Evolutionary conservation across 2,888 invertebrate genomes (phyloP).

Genomic region (Vesta saturnalis): DNA sequence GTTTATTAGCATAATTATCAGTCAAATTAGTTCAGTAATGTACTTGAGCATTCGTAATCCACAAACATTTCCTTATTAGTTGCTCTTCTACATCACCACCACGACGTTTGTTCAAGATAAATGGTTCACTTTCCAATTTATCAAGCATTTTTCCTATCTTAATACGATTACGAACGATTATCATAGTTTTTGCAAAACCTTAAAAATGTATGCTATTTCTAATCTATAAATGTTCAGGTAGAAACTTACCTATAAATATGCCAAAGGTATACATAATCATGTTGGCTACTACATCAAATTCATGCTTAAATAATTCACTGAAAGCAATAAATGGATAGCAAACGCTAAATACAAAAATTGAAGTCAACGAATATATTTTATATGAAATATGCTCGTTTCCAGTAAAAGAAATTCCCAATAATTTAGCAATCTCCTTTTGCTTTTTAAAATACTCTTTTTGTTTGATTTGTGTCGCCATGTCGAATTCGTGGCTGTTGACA

Average conservation of each 20-base stretch:
- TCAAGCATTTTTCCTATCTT: slow-evolving; percentile 9
- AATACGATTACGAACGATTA: neutral
- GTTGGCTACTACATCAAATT: slow-evolving; percentile 26
- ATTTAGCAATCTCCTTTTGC: slow-evolving; percentile 5
- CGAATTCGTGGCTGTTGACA: neutral
- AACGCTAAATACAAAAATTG: neutral
- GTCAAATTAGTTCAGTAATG: neutral
- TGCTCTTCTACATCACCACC: slow-evolving; percentile 20
- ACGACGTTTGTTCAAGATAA: slow-evolving; percentile 5
- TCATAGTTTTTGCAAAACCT: neutral
- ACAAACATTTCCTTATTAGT: slow-evolving; percentile 12
- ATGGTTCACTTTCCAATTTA: slow-evolving; percentile 15
- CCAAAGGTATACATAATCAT: slow-evolving; percentile 18
- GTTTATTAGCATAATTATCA: neutral
- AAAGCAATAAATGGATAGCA: slow-evolving; percentile 19
- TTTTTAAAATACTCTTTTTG: neutral
- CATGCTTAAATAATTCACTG: slow-evolving; percentile 23
- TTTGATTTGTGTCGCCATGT: neutral
- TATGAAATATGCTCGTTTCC: slow-evolving; percentile 14
- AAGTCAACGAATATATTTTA: slow-evolving; percentile 8
- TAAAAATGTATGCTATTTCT: neutral
- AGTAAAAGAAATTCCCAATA: neutral
- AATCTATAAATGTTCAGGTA: neutral
- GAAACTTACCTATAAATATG: slow-evolving; percentile 20
- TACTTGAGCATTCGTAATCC: slow-evolving; percentile 15